Conservation (phyloP, 1,140 invertebrate species). For the Vanessa tameamea region DNA sequence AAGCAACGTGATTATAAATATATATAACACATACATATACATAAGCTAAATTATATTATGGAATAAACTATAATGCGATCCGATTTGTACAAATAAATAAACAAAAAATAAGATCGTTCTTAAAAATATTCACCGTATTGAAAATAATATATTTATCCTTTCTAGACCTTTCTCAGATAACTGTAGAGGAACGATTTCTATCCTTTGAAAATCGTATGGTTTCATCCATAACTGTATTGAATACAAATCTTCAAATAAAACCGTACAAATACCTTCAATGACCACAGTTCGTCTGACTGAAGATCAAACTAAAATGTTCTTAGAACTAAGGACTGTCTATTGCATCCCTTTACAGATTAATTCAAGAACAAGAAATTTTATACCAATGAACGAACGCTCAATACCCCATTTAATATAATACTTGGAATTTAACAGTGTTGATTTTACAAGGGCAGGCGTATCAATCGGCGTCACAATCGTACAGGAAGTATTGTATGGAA, state of each 20-base stretch:
- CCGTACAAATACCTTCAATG: not conserved
- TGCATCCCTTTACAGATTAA: no score
- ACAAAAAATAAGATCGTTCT: not conserved
- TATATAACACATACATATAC: no score
- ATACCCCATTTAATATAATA: no score
- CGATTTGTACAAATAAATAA: not conserved
- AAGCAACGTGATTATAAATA: no score
- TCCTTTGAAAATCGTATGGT: slow-evolving; percentile 7
- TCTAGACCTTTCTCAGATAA: not conserved
- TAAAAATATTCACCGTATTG: slow-evolving; percentile 2
- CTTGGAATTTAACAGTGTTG: no score
- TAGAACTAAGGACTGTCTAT: not conserved
- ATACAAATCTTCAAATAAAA: not conserved
- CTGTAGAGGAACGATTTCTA: not conserved
- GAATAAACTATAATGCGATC: not conserved
- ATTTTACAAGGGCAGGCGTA: no score
- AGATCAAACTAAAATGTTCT: not conserved
- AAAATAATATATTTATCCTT: not conserved
- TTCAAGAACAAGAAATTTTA: no score
- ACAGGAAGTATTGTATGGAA: no score
- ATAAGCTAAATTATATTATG: no score
- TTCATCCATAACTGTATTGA: slow-evolving; percentile 3
- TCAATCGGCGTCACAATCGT: no score
- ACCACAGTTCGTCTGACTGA: not conserved
- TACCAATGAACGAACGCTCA: no score